Conservation (phyloP, 1,140 invertebrate genomes). For the Penaeus indicus region DNA sequence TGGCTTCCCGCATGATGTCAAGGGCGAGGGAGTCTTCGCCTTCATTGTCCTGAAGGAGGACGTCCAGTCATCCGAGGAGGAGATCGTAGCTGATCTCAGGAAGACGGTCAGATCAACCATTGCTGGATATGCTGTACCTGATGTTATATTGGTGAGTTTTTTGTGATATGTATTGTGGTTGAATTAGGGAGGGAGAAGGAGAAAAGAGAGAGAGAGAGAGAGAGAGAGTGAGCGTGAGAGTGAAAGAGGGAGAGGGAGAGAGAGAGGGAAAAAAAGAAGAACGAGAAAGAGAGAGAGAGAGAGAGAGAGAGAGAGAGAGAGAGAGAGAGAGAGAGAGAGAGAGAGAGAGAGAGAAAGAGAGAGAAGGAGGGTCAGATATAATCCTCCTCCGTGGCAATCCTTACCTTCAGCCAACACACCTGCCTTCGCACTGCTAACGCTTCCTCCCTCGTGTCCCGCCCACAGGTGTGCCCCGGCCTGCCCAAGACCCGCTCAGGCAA, state of each 20-base stretch:
- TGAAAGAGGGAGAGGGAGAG: too few species aligned
- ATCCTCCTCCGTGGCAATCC: too few species aligned
- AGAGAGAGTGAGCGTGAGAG: background rate
- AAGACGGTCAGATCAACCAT: conserved; percentile 55
- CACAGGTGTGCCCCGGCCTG: conserved; percentile 76
- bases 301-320: background rate
- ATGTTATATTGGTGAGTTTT: conserved; percentile 47
- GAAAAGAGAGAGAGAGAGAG: background rate
- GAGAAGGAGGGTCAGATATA: background rate
- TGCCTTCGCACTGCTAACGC: background rate
- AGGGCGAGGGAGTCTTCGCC: conserved; percentile 71
- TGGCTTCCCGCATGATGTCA: conserved; percentile 73
- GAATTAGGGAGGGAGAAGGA: background rate
- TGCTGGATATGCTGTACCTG: conserved; percentile 54
- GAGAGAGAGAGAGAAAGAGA: background rate
- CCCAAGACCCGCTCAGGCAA: conserved; percentile 98
- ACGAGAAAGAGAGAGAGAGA: too few species aligned
- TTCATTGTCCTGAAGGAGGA: conserved; percentile 68
- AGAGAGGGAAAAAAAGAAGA: background rate
- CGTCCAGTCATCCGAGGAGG: conserved; percentile 6
- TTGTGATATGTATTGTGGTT: background rate
- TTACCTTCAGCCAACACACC: too few species aligned
- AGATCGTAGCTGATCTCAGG: conserved; percentile 50
- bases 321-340: too few species aligned
- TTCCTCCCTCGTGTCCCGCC: background rate